Conservation (phyloP, 2,888 invertebrate genomes). For the Drosophila differens region DNA sequence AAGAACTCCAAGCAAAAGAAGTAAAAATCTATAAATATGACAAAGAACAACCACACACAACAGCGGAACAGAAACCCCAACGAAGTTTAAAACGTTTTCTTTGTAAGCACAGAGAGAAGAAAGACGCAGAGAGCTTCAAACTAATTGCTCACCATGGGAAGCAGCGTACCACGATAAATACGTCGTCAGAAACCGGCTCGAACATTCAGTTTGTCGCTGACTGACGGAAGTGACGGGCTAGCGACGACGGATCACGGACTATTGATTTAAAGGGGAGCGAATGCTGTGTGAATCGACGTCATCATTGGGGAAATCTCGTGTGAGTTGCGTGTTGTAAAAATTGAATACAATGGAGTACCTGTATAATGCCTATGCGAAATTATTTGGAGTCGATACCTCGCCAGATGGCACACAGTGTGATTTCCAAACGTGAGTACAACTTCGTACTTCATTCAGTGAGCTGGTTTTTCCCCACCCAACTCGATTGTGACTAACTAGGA, state of each 20-base stretch:
- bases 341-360: conserved; percentile 75
- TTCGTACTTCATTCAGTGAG: not conserved
- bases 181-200: conserved; percentile 58
- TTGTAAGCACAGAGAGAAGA: conserved; percentile 5
- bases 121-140: conserved; percentile 15
- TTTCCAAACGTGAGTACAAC: conserved; percentile 58
- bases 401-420: conserved; percentile 35
- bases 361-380: conserved; percentile 65
- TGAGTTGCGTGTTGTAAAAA: conserved; percentile 24
- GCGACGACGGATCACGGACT: not conserved
- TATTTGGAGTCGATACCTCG: conserved; percentile 51
- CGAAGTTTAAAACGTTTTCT: conserved; percentile 42
- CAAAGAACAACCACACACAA: conserved; percentile 26
- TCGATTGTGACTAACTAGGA: not conserved
- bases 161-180: conserved; percentile 47
- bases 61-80: conserved; percentile 12
- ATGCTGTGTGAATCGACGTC: conserved; percentile 15
- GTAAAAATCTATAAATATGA: conserved; percentile 22
- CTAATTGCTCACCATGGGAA: conserved; percentile 55
- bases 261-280: conserved; percentile 46
- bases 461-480: not conserved
- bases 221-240: conserved; percentile 56
- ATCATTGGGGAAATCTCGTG: conserved; percentile 18
- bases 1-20: conserved; percentile 42
- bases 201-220: conserved; percentile 59